These are phyloP conservation scores for Procambarus clarkii DNA, from an alignment of 1,140 invertebrate genomes.

Conservation along the genomic window DNA sequence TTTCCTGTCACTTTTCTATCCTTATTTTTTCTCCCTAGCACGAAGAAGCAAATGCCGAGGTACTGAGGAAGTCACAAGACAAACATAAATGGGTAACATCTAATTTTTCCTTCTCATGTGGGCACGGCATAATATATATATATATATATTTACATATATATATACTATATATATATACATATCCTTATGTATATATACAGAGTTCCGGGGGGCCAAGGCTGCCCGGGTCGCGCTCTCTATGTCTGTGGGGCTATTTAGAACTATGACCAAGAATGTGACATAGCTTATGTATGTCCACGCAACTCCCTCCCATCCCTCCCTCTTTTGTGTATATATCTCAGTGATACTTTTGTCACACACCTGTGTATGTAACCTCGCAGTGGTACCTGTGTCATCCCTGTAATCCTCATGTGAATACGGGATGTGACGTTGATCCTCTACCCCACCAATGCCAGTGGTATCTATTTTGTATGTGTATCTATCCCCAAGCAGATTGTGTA, in stretches of 20 bases:
- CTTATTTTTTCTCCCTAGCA: constrained; percentile 58
- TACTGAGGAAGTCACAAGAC: constrained; percentile 57
- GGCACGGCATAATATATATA: constrained; percentile 48
- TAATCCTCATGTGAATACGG: too few species aligned
- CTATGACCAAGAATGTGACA: constrained; percentile 29
- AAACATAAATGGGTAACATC: constrained; percentile 51
- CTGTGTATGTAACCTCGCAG: too few species aligned
- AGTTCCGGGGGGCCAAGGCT: neutral
- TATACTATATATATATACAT: neutral
- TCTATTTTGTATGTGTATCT: too few species aligned
- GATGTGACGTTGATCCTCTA: too few species aligned
- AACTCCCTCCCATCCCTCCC: neutral
- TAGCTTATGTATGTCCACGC: neutral
- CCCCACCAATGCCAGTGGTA: too few species aligned
- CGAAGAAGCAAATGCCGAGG: constrained; percentile 71
- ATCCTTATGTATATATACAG: neutral
- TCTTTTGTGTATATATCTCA: too few species aligned
- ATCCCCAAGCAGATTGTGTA: too few species aligned
- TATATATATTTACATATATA: neutral
- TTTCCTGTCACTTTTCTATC: constrained; percentile 32
- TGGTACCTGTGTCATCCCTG: too few species aligned
- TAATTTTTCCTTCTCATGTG: constrained; percentile 39
- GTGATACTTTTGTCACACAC: too few species aligned
- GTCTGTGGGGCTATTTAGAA: constrained; percentile 39
- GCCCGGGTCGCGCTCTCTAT: constrained; percentile 30